A percentile compares a stretch with the other conserved stretches of the same genome.
phyloP scores from a whole-genome alignment of 2,113 vertebrate species.

The Aix galericulata region DNA sequence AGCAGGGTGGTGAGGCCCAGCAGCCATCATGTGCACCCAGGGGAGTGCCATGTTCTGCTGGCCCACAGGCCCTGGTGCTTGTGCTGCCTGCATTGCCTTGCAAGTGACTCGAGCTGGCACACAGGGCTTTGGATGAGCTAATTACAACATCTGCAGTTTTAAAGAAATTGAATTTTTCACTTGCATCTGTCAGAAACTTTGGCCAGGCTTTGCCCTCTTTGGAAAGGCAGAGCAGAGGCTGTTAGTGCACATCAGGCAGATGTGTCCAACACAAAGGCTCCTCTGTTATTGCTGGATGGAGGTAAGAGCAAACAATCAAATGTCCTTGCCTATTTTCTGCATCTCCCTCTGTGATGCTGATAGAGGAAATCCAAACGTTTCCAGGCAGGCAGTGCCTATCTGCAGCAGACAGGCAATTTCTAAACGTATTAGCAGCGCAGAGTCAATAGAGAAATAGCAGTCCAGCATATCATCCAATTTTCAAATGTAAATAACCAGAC shows the following conservation, averaged over 20 bases:
- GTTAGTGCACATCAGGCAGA: not conserved
- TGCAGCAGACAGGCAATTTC: constrained; percentile 64
- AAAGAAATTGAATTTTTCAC: not conserved
- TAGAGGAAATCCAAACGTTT: constrained; percentile 51
- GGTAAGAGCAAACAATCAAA: constrained; percentile 48
- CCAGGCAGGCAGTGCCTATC: constrained; percentile 54
- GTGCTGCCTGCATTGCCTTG: not conserved
- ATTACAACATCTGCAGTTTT: not conserved
- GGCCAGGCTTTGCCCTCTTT: not conserved
- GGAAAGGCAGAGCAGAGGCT: not conserved
- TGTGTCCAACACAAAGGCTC: not conserved
- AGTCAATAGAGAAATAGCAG: constrained; percentile 65
- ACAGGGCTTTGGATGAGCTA: not conserved
- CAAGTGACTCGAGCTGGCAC: not conserved
- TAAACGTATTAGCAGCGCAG: constrained; percentile 41
- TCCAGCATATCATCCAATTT: constrained; percentile 65
- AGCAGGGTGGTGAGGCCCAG: not conserved
- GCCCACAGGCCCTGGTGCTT: not conserved
- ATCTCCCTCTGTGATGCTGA: constrained; percentile 45
- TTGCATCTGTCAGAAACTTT: not conserved
- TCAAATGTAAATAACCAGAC: constrained; percentile 67
- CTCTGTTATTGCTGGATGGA: constrained; percentile 18
- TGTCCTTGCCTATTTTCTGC: constrained; percentile 37
- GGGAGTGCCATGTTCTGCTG: accelerated
- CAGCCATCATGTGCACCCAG: no score